These are phyloP conservation scores for Chlamydotis undulata DNA, from an alignment of 2,113 vertebrate species.

Conservation along the genomic window DNA sequence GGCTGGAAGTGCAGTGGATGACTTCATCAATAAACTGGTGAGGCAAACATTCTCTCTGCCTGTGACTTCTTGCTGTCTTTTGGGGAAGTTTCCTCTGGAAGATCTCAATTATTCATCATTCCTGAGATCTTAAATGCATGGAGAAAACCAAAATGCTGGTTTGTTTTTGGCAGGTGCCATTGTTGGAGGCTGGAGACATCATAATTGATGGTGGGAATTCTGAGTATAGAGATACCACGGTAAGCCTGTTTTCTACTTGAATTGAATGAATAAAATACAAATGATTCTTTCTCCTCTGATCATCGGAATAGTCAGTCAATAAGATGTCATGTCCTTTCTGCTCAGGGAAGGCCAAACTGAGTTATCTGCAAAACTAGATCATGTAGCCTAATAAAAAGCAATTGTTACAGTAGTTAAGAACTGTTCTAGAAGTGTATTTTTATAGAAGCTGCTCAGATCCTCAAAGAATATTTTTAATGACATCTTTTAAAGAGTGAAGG, in stretches of 20 bases:
- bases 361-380: background rate
- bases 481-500: background rate
- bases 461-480: background rate
- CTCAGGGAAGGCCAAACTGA: background rate
- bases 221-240: conserved; percentile 93
- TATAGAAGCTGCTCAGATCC: background rate
- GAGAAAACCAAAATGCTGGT: background rate
- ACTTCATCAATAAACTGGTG: conserved; percentile 94
- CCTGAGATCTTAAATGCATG: background rate
- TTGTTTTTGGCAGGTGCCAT: conserved; percentile 80
- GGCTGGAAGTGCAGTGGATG: conserved; percentile 94
- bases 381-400: background rate
- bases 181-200: conserved; percentile 90
- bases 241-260: conserved; percentile 52
- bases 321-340: background rate
- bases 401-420: background rate
- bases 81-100: background rate
- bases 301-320: background rate
- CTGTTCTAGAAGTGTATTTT: background rate
- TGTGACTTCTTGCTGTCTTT: background rate
- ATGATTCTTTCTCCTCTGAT: background rate
- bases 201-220: conserved; percentile 98
- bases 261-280: background rate
- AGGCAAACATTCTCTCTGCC: background rate
- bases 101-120: background rate